Evolutionary conservation across 2,888 invertebrate genomes (phyloP).

Genomic region (Timema podura): DNA sequence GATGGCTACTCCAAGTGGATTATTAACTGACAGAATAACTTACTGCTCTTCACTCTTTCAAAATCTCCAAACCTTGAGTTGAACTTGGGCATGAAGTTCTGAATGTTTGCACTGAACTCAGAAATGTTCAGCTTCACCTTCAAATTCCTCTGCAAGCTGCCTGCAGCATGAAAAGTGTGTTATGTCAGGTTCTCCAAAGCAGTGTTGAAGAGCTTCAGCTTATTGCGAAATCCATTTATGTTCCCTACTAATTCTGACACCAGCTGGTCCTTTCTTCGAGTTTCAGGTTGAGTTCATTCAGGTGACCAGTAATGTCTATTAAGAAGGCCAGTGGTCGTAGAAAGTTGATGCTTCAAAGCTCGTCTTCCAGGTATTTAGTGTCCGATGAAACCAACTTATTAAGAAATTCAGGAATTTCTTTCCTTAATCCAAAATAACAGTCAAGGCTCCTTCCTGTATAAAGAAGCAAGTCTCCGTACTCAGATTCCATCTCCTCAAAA

Average conservation of each 20-base stretch:
- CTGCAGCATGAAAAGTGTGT: constrained; percentile 6
- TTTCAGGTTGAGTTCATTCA: constrained; percentile 5
- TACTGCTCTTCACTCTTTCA: constrained; percentile 7
- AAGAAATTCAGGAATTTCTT: constrained; percentile 1
- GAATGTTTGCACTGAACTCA: neutral
- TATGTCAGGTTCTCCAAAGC: neutral
- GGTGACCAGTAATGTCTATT: neutral
- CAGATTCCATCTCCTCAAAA: constrained; percentile 5
- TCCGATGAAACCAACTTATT: neutral
- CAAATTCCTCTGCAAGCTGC: neutral
- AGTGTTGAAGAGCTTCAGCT: neutral
- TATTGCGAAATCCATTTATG: constrained; percentile 1
- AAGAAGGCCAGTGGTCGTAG: neutral
- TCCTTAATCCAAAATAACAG: neutral
- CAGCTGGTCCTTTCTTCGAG: neutral
- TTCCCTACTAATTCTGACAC: neutral
- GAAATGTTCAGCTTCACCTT: neutral
- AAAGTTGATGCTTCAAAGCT: neutral
- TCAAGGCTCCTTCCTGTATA: neutral
- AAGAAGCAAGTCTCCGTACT: neutral
- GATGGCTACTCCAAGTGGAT: neutral
- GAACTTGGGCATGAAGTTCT: neutral
- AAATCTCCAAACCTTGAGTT: neutral
- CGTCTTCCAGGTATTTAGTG: no score
- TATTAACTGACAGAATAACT: neutral